These are phyloP conservation scores for Bufo gargarizans DNA, from an alignment of 2,113 vertebrate species.

Conservation along the genomic window DNA sequence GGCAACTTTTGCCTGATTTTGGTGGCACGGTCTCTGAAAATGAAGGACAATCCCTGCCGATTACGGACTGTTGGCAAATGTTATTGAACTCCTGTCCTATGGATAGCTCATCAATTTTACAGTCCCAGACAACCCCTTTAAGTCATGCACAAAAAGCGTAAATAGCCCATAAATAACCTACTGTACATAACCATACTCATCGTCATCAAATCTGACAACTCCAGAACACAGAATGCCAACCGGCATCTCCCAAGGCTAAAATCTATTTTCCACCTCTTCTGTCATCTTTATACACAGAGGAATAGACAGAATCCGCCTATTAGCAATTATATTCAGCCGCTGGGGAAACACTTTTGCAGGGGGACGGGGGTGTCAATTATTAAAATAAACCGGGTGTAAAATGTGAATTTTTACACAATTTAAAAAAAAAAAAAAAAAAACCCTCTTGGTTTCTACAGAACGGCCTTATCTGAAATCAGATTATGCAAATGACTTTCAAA, in stretches of 20 bases:
- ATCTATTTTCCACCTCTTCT: not conserved
- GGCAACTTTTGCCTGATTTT: no score
- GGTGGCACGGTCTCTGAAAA: no score
- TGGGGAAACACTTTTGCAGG: conserved; percentile 18
- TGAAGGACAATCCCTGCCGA: no score
- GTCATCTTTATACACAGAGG: not conserved
- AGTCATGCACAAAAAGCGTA: not conserved
- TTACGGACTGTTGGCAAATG: no score
- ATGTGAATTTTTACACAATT: conserved; percentile 22
- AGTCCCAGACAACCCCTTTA: not conserved
- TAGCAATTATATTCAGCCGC: not conserved
- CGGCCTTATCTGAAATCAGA: conserved; percentile 55
- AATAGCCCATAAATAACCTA: not conserved
- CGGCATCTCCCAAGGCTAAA: not conserved
- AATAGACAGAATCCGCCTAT: conserved; percentile 12
- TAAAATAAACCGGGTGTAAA: conserved; percentile 34
- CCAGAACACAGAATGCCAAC: not conserved
- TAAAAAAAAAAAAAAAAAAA: not conserved
- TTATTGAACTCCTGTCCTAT: no score
- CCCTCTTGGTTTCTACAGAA: conserved; percentile 31
- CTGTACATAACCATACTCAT: not conserved
- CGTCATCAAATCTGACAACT: not conserved
- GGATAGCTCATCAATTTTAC: no score
- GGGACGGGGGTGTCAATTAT: conserved; percentile 1
- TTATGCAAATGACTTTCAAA: conserved; percentile 54